Base-by-base conservation (phyloP, 2,888 invertebrate genomes). In the Drosophila ustulata region DNA sequence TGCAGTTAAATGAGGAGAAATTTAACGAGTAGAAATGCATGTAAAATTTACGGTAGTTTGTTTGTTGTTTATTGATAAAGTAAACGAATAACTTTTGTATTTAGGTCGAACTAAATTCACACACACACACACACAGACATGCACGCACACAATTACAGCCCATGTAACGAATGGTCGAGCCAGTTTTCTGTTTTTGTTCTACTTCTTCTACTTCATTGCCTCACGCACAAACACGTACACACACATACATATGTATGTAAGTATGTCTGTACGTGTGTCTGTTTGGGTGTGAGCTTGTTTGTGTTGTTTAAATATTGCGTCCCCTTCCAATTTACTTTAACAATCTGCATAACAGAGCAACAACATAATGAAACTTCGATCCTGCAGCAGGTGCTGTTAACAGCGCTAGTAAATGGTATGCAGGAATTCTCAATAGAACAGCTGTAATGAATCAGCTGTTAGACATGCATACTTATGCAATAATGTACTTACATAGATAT, bases 61-160 rank as follows among this genome's bases (percentile, higher is more conserved):
- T 61, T 58, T 64, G 5, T n/a, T n/a, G 66, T 28, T 75, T 68
- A 80, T 80, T 80, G 80, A 82, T 85, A 82, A 78, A 70, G 71
- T 79, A 71, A 77, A 69, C 68, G 69, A 69, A 51, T 47, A 62
- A 64, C 30, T 50, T 79, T 37, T 37, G 37, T 37, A 82, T 84
- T 82, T 76, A 71, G 85, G 81, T 84, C 84, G 79, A 51, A 39
- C 65, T 30, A 49, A 46, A 32, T 34, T n/a, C 41, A 66, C 34
- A 49, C 34, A 32, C 23, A 56, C 41, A 65, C 23, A 26, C 9
- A 34, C n/a, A n/a, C 41, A 56, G 37, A 71, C 51, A 62, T 47
- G 34, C n/a, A 64, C 34, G 11, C 45, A 66, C 11, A 57, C 41
- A 47, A 25, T 25, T 32, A 56, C 37, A 66, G 9, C 25, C 6